Base-by-base conservation (phyloP, 2,797 vertebrate genomes). In the Chelmon rostratus region DNA sequence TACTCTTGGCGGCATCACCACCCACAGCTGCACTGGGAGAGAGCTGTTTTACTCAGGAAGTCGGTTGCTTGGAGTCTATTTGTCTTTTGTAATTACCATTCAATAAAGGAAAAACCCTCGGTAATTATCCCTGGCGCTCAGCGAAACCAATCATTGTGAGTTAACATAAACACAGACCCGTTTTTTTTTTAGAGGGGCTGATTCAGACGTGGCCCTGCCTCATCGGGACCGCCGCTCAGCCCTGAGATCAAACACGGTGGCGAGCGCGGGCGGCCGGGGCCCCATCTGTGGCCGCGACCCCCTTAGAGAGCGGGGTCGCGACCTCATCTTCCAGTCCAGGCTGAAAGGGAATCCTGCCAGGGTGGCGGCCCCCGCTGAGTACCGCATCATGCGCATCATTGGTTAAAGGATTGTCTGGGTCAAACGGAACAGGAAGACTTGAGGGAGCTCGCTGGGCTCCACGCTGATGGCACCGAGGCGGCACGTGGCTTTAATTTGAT, bases 81-180 rank as follows among this genome's bases (percentile, higher is more conserved):
- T 94, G 91, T 93, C 90, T 93, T 93, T 89, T 78, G 88, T 93
- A 93, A 94, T 92, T 92, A 93, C 88, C 85, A 68, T 85, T 92
- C 92, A 90, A 93, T 92, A 93, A 89, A 92, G 86, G 78, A 86
- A 89, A 42, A 91, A 86, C 82, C 89, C 89, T 81, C 42, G 82
- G 91, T 91, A 92, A 93, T 94, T 93, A 92, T 86, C 86, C 78
- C 6, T 23, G 61, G 83, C 63, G 76, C 84, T 82, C 76, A 8
- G 71, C 84, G 86, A 89, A 88, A 91, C 89, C 87, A 87, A 87
- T 91, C 90, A 84, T 82, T 81, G 86, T 42, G 73, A 87, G 89
- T 86, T 88, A 89, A 88, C 86, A 73, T 90, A 93, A 93, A 93
- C 89, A 93, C 54, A 72, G 78, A 64, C 54, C 10, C 10, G 1